Percentiles rank a stretch among this genome's conserved stretches.
These are phyloP conservation scores for Dendroctonus ponderosae DNA, from an alignment of 1,140 invertebrate genomes.

Conservation along the genomic window DNA sequence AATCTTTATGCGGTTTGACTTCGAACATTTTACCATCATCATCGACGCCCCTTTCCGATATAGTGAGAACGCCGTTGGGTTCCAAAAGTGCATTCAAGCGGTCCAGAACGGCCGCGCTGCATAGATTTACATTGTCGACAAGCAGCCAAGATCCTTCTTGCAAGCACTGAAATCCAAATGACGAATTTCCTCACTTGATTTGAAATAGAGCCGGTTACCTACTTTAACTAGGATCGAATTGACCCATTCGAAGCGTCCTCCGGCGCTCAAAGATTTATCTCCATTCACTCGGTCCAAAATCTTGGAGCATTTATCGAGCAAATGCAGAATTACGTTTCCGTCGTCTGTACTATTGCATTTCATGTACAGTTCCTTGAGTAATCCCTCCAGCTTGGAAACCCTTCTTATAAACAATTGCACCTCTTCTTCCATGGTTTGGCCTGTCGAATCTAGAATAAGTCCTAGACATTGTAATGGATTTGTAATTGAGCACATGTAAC, in stretches of 20 bases:
- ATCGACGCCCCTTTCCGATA: slow-evolving; percentile 88
- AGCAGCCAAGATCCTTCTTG: slow-evolving; percentile 86
- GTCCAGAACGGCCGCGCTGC: slow-evolving; percentile 94
- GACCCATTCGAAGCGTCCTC: slow-evolving; percentile 96
- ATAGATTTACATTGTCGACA: slow-evolving; percentile 96
- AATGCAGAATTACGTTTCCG: slow-evolving; percentile 13
- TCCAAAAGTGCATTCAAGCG: slow-evolving; percentile 94
- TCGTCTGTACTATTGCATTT: slow-evolving; percentile 18
- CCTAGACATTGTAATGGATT: neutral
- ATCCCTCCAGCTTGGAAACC: slow-evolving; percentile 46
- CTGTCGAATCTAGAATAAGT: slow-evolving; percentile 16
- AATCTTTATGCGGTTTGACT: slow-evolving; percentile 85
- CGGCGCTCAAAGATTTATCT: slow-evolving; percentile 66
- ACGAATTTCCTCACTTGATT: too few species aligned
- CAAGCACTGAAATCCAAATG: slow-evolving; percentile 61
- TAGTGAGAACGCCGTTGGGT: slow-evolving; percentile 81
- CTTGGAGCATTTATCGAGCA: slow-evolving; percentile 28
- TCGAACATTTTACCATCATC: slow-evolving; percentile 67
- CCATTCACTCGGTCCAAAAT: slow-evolving; percentile 51
- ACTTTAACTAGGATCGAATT: slow-evolving; percentile 91
- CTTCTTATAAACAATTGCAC: slow-evolving; percentile 57
- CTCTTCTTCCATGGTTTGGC: slow-evolving; percentile 55
- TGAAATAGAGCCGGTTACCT: slow-evolving; percentile 19
- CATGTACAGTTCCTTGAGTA: slow-evolving; percentile 46
- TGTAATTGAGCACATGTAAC: neutral